These are phyloP conservation scores for Engystomops pustulosus DNA, from an alignment of 2,113 vertebrate species.

Conservation along the genomic window DNA sequence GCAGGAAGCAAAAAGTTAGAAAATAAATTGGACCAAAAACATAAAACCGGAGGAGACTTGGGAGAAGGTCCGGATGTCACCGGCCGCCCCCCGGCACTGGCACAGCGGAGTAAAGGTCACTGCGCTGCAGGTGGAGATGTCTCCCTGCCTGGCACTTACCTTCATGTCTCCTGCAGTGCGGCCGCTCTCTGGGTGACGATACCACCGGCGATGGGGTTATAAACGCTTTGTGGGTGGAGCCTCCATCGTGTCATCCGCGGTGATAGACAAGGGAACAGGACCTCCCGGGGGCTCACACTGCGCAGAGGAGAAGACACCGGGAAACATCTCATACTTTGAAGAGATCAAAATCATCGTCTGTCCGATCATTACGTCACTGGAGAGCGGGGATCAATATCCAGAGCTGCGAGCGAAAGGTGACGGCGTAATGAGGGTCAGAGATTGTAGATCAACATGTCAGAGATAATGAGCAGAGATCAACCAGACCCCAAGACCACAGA, in stretches of 20 bases:
- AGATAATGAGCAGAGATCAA: not conserved
- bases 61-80: too few relatives aligned
- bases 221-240: not conserved
- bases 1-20: too few relatives aligned
- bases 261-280: not conserved
- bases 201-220: not conserved
- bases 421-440: not conserved
- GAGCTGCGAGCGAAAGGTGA: constrained; percentile 32
- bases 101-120: not conserved
- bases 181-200: not conserved
- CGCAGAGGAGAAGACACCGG: not conserved
- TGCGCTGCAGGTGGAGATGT: too few relatives aligned
- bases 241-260: not conserved
- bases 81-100: too few relatives aligned
- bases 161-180: not conserved
- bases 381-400: constrained; percentile 24
- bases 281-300: not conserved
- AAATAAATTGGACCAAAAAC: too few relatives aligned
- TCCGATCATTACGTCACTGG: not conserved
- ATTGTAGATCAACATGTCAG: constrained; percentile 5
- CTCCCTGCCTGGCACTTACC: too few relatives aligned
- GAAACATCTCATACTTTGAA: not conserved
- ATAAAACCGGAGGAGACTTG: too few relatives aligned
- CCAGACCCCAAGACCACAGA: not conserved
- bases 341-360: not conserved